Conservation (phyloP, 2,113 vertebrate genomes). For the Antigone vipio region DNA sequence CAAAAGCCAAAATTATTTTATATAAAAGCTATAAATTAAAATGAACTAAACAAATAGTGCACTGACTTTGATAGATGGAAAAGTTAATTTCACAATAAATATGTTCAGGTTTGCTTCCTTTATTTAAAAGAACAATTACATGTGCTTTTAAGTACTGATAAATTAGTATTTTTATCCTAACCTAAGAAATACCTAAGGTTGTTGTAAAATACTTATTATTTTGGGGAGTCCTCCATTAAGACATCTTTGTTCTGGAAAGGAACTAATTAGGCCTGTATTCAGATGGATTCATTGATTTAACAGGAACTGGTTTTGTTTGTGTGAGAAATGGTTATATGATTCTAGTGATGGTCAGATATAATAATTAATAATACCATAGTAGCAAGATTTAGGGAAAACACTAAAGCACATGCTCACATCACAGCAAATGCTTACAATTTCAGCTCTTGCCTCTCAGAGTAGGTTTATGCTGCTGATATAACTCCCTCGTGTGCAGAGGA, state of each 20-base stretch:
- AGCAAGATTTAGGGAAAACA: neutral
- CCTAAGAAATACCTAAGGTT: neutral
- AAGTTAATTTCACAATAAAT: neutral
- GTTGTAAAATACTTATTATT: neutral
- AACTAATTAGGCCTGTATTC: neutral
- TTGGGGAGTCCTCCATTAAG: neutral
- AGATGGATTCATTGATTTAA: neutral
- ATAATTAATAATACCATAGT: neutral
- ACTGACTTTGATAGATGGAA: neutral
- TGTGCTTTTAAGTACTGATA: neutral
- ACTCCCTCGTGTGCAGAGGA: neutral
- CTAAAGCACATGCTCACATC: neutral
- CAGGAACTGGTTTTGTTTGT: neutral
- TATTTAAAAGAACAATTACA: neutral
- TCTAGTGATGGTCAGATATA: neutral
- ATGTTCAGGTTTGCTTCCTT: neutral
- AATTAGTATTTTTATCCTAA: neutral
- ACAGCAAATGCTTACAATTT: neutral
- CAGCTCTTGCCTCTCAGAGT: neutral
- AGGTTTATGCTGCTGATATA: neutral
- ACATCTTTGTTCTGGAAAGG: neutral
- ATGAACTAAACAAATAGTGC: neutral
- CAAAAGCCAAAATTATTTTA: neutral
- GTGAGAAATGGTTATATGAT: neutral
- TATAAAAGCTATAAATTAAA: neutral